A percentile compares a stretch with the other conserved stretches of the same genome.
Conservation (phyloP, 2,113 vertebrate species). For the Myiozetetes cayanensis region DNA sequence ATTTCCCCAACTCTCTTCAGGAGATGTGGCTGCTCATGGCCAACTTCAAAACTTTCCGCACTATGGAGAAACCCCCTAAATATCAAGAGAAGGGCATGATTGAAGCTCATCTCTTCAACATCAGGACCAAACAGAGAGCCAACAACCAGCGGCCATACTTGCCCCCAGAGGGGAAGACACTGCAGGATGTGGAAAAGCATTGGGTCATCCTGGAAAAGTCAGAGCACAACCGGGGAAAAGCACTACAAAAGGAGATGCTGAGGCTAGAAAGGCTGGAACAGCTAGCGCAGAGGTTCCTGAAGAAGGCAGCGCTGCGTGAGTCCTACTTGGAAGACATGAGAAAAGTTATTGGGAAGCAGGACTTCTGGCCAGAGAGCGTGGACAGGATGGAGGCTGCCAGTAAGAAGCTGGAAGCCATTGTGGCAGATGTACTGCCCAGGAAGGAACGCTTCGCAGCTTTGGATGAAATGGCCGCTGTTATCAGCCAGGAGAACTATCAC, state of each 20-base stretch:
- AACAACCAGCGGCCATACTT: slow-evolving; percentile 84
- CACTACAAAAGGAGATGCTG: slow-evolving; percentile 79
- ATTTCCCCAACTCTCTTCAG: slow-evolving; percentile 84
- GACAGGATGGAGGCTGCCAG: slow-evolving; percentile 75
- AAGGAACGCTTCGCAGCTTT: slow-evolving; percentile 82
- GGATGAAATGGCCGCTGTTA: slow-evolving; percentile 73
- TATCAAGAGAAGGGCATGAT: slow-evolving; percentile 86
- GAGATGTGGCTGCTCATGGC: slow-evolving; percentile 81
- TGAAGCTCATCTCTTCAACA: slow-evolving; percentile 85
- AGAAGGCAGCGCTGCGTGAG: slow-evolving; percentile 84
- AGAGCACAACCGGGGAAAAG: slow-evolving; percentile 73
- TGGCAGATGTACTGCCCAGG: slow-evolving; percentile 80
- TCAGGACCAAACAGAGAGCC: slow-evolving; percentile 81
- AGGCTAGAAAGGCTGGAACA: slow-evolving; percentile 85
- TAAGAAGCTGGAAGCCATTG: slow-evolving; percentile 83
- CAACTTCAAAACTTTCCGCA: slow-evolving; percentile 85
- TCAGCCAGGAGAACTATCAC: slow-evolving; percentile 84
- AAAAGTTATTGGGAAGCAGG: slow-evolving; percentile 76
- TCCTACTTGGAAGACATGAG: slow-evolving; percentile 81
- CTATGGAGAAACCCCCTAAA: slow-evolving; percentile 85
- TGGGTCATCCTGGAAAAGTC: slow-evolving; percentile 82
- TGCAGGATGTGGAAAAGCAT: slow-evolving; percentile 80
- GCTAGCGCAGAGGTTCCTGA: slow-evolving; percentile 80
- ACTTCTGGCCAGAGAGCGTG: slow-evolving; percentile 60
- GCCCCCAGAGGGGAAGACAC: slow-evolving; percentile 72